Evolutionary conservation across 2,113 vertebrate species (phyloP).

Genomic region (Dasyurus viverrinus): DNA sequence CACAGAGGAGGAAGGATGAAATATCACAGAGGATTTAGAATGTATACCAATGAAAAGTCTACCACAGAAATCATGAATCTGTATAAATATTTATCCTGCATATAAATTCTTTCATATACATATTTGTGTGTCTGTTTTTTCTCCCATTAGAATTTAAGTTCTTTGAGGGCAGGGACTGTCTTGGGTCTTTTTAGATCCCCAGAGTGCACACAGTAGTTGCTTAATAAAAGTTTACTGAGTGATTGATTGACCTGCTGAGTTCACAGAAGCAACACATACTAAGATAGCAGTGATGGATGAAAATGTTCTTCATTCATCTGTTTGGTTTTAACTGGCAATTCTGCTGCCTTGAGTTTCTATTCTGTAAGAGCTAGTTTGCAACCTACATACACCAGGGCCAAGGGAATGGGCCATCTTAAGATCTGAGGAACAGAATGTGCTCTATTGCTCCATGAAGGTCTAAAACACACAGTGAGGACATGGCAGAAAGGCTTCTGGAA

Average conservation of each 20-base stretch:
- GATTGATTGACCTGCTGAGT: not conserved
- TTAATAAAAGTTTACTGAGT: not conserved
- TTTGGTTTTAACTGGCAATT: not conserved
- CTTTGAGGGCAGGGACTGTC: not conserved
- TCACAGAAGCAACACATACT: not conserved
- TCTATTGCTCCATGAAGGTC: too few species aligned
- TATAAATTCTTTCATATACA: too few species aligned
- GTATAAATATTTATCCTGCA: not conserved
- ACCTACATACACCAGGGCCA: too few species aligned
- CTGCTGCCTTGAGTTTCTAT: too few species aligned
- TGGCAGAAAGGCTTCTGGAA: too few species aligned
- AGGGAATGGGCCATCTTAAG: too few species aligned
- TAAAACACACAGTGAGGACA: too few species aligned
- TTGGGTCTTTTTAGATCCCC: not conserved
- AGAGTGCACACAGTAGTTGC: not conserved
- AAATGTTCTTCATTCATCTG: not conserved
- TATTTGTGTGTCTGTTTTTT: not conserved
- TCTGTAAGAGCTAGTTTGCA: too few species aligned
- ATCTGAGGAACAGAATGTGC: too few species aligned
- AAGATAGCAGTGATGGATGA: not conserved
- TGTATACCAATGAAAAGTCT: not conserved
- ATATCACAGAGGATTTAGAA: not conserved
- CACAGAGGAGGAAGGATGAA: not conserved
- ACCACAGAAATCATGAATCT: not conserved
- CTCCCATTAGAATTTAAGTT: not conserved